Percentiles rank a stretch among this genome's conserved stretches.
Evolutionary conservation across 2,797 vertebrate genomes (phyloP).

Genomic region (Syngnathus rostellatus): DNA sequence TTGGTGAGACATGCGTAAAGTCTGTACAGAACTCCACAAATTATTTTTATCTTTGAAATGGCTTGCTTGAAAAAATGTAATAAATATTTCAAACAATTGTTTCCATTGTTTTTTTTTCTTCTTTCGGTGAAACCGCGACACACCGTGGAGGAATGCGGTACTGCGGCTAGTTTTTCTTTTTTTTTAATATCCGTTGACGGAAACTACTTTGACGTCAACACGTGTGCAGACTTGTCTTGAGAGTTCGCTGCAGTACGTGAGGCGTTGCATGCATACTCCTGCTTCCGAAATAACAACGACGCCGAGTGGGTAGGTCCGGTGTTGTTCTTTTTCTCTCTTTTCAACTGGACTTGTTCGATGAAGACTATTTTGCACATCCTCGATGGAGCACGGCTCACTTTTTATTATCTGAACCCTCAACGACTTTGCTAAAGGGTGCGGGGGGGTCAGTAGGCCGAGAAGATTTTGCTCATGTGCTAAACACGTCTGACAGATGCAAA

Average conservation of each 20-base stretch:
- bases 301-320: neutral
- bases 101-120: neutral
- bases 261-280: constrained; percentile 29
- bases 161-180: constrained; percentile 8
- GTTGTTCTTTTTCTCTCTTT: constrained; percentile 2
- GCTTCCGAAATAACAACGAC: neutral
- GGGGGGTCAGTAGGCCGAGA: neutral
- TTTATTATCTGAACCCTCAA: neutral
- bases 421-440: neutral
- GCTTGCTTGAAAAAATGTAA: neutral
- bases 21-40: neutral
- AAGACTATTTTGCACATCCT: neutral
- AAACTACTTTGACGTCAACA: constrained; percentile 46
- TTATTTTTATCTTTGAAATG: neutral
- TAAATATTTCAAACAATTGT: neutral
- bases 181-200: constrained; percentile 42
- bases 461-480: neutral
- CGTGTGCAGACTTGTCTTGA: constrained; percentile 32
- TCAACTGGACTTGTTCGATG: constrained; percentile 1
- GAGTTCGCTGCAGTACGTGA: constrained; percentile 28
- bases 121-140: constrained; percentile 12
- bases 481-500: constrained; percentile 12
- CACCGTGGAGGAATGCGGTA: neutral
- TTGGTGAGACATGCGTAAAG: neutral
- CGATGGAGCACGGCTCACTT: constrained; percentile 2